Conservation (phyloP, 2,113 vertebrate species). For the Podilymbus podiceps region DNA sequence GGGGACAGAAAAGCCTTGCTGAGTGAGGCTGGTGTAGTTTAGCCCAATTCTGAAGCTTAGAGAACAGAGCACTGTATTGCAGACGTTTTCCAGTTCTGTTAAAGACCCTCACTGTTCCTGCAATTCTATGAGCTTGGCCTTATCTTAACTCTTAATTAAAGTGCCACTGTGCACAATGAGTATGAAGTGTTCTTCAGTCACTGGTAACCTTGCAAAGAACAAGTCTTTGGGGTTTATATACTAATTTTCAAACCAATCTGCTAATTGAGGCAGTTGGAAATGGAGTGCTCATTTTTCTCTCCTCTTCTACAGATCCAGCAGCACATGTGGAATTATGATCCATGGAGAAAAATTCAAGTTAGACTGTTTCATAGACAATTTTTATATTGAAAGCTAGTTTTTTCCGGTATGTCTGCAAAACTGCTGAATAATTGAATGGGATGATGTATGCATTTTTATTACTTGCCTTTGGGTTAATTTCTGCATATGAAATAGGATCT, state of each 20-base stretch:
- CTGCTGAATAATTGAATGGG: conserved; percentile 76
- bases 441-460: conserved; percentile 62
- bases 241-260: not conserved
- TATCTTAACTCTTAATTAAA: not conserved
- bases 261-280: not conserved
- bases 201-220: not conserved
- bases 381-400: conserved; percentile 74
- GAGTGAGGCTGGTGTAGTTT: not conserved
- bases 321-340: conserved; percentile 79
- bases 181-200: not conserved
- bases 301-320: conserved; percentile 65
- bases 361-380: conserved; percentile 74
- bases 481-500: conserved; percentile 42
- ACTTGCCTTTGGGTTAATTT: conserved; percentile 63
- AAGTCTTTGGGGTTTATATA: not conserved
- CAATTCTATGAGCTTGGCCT: not conserved
- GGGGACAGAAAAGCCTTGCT: not conserved
- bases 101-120: not conserved
- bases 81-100: not conserved
- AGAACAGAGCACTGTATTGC: not conserved
- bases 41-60: not conserved
- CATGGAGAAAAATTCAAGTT: conserved; percentile 40
- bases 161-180: accelerated
- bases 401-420: conserved; percentile 73
- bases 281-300: conserved; percentile 1